Conservation (phyloP, 2,888 invertebrate species). For the Drosophila siamana region DNA sequence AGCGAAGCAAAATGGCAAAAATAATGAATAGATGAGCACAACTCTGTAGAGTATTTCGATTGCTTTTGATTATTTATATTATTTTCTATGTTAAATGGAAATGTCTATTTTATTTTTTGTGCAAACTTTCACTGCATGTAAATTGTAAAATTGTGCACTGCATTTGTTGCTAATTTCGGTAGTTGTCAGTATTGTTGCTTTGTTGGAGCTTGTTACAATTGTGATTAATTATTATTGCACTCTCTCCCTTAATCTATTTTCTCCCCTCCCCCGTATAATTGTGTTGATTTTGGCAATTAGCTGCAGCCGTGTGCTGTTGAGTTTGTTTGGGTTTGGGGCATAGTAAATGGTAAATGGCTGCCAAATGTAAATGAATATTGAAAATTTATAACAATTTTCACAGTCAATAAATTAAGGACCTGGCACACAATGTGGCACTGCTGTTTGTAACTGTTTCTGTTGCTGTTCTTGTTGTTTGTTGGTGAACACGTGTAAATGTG, state of each 20-base stretch:
- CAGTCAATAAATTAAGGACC: slow-evolving; percentile 58
- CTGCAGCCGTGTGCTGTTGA: slow-evolving; percentile 26
- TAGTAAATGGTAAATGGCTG: slow-evolving; percentile 23
- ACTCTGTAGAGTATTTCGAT: neutral
- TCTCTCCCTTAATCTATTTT: neutral
- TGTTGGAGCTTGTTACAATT: slow-evolving; percentile 42
- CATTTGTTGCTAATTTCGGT: slow-evolving; percentile 28
- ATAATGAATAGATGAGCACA: neutral
- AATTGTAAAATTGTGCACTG: slow-evolving; percentile 27
- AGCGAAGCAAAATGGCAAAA: neutral
- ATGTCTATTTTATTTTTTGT: slow-evolving; percentile 10
- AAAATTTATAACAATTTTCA: slow-evolving; percentile 61
- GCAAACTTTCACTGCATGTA: slow-evolving; percentile 30
- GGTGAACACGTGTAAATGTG: slow-evolving; percentile 43
- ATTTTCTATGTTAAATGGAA: slow-evolving; percentile 11
- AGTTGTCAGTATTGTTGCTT: slow-evolving; percentile 16
- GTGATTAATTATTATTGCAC: slow-evolving; percentile 59
- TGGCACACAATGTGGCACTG: slow-evolving; percentile 15
- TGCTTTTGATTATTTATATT: slow-evolving; percentile 10
- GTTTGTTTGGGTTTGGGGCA: slow-evolving; percentile 21
- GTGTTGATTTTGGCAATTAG: slow-evolving; percentile 60
- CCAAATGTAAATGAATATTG: slow-evolving; percentile 47
- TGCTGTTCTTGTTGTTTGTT: slow-evolving; percentile 25
- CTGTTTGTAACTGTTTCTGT: slow-evolving; percentile 16
- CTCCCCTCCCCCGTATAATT: slow-evolving; percentile 35